A percentile compares a stretch with the other conserved stretches of the same genome.
Evolutionary conservation across 2,797 vertebrate species (phyloP).

Genomic region (Brachyalestes nurse): DNA sequence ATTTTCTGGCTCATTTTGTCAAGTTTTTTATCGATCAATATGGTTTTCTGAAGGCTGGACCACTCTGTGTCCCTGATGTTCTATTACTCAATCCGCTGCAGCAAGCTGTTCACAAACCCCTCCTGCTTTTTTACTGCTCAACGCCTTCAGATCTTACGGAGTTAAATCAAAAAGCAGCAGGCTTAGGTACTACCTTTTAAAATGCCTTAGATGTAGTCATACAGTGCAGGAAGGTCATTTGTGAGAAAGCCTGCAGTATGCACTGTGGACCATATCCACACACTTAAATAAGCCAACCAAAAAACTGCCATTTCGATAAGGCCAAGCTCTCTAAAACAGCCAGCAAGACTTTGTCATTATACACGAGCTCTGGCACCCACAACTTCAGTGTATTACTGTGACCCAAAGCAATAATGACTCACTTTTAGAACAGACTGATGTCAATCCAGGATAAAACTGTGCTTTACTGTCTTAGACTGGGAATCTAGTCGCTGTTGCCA

Average conservation of each 20-base stretch:
- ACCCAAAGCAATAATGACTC: not conserved
- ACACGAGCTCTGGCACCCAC: not conserved
- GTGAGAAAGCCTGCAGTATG: conserved; percentile 9
- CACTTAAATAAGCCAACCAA: conserved; percentile 9
- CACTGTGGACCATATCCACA: conserved; percentile 2
- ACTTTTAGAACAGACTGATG: conserved; percentile 2
- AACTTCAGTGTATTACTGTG: conserved; percentile 1
- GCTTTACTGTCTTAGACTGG: not conserved
- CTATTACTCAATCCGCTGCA: not conserved
- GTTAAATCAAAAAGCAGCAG: not conserved
- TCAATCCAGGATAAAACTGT: not conserved
- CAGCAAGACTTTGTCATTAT: conserved; percentile 4
- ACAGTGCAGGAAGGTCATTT: conserved; percentile 22
- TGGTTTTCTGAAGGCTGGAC: not conserved
- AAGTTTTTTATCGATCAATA: not conserved
- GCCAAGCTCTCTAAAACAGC: conserved; percentile 14
- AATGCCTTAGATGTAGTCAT: not conserved
- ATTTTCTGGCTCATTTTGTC: not conserved
- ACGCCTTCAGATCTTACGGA: not conserved
- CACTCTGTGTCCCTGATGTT: not conserved
- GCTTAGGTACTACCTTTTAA: not conserved
- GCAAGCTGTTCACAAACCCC: not conserved
- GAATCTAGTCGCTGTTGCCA: too few species aligned
- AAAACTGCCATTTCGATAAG: conserved; percentile 2
- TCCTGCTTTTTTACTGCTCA: not conserved